A percentile compares a stretch with the other conserved stretches of the same genome.
phyloP scores from a whole-genome alignment of 2,113 vertebrate genomes.

The Rattus rattus region DNA sequence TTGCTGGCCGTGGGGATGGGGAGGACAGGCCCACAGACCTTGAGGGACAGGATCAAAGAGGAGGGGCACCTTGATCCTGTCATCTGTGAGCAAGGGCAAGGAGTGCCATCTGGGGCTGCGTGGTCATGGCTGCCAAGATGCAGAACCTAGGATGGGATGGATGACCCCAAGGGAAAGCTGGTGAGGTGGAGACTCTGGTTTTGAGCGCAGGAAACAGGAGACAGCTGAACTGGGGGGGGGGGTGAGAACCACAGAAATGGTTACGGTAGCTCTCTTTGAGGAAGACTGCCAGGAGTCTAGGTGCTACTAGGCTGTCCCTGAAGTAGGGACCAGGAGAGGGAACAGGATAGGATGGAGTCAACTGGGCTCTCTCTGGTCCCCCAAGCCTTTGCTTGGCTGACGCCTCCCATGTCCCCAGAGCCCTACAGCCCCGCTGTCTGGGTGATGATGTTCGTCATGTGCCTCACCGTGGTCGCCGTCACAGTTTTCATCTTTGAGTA shows the following conservation, averaged over 20 bases:
- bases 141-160: no score
- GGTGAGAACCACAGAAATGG: neutral
- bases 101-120: neutral
- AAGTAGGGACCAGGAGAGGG: neutral
- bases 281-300: neutral
- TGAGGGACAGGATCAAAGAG: neutral
- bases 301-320: neutral
- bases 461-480: slow-evolving; percentile 96
- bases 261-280: neutral
- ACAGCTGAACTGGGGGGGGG: neutral
- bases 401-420: slow-evolving; percentile 83
- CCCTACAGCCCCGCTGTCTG: slow-evolving; percentile 97
- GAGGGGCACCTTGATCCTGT: neutral
- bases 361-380: neutral
- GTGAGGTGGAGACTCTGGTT: neutral
- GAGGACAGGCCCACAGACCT: no score
- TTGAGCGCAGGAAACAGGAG: neutral
- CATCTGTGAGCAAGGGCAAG: neutral
- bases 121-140: neutral
- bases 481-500: slow-evolving; percentile 96
- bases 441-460: slow-evolving; percentile 99
- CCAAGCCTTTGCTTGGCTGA: neutral
- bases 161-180: neutral
- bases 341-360: neutral
- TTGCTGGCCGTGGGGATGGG: neutral